Evolutionary conservation across 2,113 vertebrate species (phyloP).

Genomic region (Poeciliopsis retropinna): DNA sequence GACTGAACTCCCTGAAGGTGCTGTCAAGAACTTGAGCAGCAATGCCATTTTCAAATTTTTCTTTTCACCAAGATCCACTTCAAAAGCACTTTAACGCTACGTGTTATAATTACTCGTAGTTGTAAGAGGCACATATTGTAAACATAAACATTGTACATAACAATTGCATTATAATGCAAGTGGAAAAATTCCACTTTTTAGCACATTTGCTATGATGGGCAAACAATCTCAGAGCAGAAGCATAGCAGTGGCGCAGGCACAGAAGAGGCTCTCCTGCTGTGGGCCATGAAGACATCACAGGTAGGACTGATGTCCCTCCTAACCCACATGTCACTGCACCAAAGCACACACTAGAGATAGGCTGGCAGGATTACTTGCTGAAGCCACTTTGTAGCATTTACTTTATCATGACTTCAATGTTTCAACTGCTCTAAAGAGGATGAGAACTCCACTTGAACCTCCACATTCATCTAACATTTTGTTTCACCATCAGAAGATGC

Average conservation of each 20-base stretch:
- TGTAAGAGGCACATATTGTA: no score
- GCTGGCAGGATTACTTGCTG: not conserved
- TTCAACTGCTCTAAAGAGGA: not conserved
- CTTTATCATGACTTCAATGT: slow-evolving; percentile 15
- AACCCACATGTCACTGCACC: slow-evolving; percentile 1
- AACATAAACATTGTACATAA: no score
- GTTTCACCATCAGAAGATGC: not conserved
- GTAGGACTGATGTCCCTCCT: not conserved
- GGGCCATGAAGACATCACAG: not conserved
- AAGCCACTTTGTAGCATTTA: not conserved
- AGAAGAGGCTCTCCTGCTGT: not conserved
- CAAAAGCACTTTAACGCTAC: not conserved
- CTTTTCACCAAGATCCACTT: no score
- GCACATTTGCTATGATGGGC: not conserved
- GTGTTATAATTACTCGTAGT: not conserved
- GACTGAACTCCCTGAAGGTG: no score
- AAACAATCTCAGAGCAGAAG: not conserved
- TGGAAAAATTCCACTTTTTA: not conserved
- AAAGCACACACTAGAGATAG: not conserved
- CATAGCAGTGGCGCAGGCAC: not conserved
- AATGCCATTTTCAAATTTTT: no score
- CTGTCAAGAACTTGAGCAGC: no score
- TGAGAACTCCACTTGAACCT: not conserved
- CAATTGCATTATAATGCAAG: not conserved
- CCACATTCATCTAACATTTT: not conserved